Conservation (phyloP, 2,113 vertebrate genomes). For the Chauna torquata region DNA sequence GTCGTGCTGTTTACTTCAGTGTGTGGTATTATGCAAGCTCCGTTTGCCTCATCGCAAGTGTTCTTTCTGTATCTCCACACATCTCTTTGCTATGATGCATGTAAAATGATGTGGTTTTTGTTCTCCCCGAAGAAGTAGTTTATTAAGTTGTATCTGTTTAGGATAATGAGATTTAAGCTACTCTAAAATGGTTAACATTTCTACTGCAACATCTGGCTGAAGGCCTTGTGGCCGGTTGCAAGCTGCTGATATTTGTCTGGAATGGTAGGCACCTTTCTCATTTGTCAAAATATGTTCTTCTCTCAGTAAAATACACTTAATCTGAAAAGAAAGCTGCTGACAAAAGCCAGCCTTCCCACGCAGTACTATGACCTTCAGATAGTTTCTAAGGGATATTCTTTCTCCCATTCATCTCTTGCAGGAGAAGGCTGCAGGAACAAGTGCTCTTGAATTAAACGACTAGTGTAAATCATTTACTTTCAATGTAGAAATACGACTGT, state of each 20-base stretch:
- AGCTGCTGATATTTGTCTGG: background rate
- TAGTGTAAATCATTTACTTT: background rate
- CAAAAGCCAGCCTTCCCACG: background rate
- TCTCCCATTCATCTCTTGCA: background rate
- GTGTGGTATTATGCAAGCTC: fast-evolving
- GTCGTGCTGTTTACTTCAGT: fast-evolving
- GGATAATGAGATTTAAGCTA: background rate
- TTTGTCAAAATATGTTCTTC: background rate
- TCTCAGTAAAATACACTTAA: background rate
- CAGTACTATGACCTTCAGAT: background rate
- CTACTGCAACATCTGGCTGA: background rate
- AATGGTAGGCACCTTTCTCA: background rate
- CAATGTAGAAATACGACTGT: background rate
- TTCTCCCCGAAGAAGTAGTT: background rate
- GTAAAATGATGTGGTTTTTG: fast-evolving
- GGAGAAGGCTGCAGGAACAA: background rate
- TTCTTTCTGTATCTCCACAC: fast-evolving
- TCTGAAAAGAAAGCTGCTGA: background rate
- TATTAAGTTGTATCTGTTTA: background rate
- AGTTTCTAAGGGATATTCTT: background rate
- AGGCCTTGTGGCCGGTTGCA: background rate
- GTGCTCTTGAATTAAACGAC: background rate
- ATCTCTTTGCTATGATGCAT: background rate
- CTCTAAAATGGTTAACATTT: background rate
- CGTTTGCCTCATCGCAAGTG: fast-evolving